A percentile compares a stretch with the other conserved stretches of the same genome.
These are phyloP conservation scores for Nasua narica DNA, from an alignment of 2,797 vertebrate species.

Conservation along the genomic window DNA sequence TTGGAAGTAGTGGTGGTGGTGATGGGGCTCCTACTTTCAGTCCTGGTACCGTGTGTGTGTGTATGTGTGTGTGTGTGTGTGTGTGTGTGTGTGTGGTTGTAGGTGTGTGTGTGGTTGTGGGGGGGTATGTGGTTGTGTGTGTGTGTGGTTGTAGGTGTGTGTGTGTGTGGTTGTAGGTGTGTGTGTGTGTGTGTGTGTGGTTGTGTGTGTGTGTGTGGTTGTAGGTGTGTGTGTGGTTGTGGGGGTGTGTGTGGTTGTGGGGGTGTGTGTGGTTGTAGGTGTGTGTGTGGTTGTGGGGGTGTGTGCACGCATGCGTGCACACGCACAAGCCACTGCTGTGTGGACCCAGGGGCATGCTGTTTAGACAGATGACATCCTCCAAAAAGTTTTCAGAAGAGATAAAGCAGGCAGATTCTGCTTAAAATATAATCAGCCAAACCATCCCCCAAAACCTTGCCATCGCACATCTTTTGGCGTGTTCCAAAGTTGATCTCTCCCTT, in stretches of 20 bases:
- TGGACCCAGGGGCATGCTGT: background rate
- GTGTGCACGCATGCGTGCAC: background rate
- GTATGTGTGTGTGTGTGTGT: fast-evolving
- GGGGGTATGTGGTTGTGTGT: fast-evolving
- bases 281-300: fast-evolving
- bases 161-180: fast-evolving
- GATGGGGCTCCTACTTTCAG: background rate
- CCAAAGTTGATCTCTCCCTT: conserved; percentile 38
- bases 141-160: too few species aligned
- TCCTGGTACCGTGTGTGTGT: fast-evolving
- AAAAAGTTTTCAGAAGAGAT: conserved; percentile 28
- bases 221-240: too few species aligned
- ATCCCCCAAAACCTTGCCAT: background rate
- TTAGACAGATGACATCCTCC: background rate
- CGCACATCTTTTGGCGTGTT: background rate
- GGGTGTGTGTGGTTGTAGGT: fast-evolving
- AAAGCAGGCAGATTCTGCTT: background rate
- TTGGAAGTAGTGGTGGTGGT: background rate
- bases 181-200: fast-evolving
- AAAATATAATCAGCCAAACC: conserved; percentile 1
- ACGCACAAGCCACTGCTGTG: background rate
- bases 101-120: too few species aligned
- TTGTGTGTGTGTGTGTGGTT: fast-evolving
- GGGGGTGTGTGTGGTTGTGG: fast-evolving
- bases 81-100: fast-evolving